These are phyloP conservation scores for Acheta domesticus DNA, from an alignment of 2,888 invertebrate species.

Conservation along the genomic window DNA sequence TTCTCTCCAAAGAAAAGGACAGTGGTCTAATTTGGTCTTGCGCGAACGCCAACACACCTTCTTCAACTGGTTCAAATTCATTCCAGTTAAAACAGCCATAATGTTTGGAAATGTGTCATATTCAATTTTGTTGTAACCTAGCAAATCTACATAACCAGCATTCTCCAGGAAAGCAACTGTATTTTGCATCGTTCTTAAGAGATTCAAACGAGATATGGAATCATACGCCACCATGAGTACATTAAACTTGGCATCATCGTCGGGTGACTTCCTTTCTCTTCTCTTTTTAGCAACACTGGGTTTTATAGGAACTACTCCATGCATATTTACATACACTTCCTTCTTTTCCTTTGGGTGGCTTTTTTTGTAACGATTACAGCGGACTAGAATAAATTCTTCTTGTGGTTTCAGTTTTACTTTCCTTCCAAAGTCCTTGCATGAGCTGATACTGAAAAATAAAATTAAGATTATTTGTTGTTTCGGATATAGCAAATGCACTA, in stretches of 20 bases:
- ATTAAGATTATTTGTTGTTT: conserved; percentile 20
- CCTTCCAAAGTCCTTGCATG: conserved; percentile 51
- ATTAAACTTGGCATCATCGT: conserved; percentile 29
- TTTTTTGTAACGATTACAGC: conserved; percentile 44
- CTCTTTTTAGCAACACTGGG: background rate
- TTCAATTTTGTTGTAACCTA: conserved; percentile 64
- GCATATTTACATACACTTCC: conserved; percentile 55
- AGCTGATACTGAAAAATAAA: conserved; percentile 46
- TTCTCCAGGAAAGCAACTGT: conserved; percentile 65
- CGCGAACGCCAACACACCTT: conserved; percentile 40
- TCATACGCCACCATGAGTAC: conserved; percentile 81
- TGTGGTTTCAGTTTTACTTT: conserved; percentile 41
- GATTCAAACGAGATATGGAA: conserved; percentile 76
- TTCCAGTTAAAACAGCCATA: conserved; percentile 75
- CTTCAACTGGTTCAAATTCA: conserved; percentile 45
- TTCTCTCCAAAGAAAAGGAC: conserved; percentile 73
- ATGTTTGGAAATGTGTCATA: conserved; percentile 91
- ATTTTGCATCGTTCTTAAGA: conserved; percentile 69
- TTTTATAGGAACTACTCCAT: conserved; percentile 51
- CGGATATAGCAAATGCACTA: background rate
- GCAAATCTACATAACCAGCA: conserved; percentile 66
- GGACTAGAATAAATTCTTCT: conserved; percentile 53
- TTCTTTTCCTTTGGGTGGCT: conserved; percentile 36
- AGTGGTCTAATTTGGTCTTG: conserved; percentile 58
- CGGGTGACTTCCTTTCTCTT: background rate